A percentile compares a stretch with the other conserved stretches of the same genome.
These are phyloP conservation scores for Ecliptopera silaceata DNA, from an alignment of 2,888 invertebrate genomes.

Conservation along the genomic window DNA sequence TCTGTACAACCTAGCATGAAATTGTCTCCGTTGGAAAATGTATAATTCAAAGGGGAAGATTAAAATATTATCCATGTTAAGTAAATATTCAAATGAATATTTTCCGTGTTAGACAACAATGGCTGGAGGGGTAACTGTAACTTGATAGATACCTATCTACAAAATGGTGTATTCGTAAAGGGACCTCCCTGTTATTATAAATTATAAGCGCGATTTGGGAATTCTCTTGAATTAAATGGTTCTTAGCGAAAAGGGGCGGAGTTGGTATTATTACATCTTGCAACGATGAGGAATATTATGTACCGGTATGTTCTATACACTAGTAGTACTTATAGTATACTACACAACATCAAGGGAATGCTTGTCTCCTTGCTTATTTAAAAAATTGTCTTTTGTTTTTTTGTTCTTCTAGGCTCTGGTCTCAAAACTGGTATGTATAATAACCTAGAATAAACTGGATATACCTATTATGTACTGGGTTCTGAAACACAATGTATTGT, in stretches of 20 bases:
- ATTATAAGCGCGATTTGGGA: conserved; percentile 79
- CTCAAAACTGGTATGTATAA: too few relatives aligned
- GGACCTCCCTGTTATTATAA: conserved; percentile 79
- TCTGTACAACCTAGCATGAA: conserved; percentile 69
- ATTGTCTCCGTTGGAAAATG: conserved; percentile 83
- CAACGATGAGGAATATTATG: neutral
- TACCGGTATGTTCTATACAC: too few relatives aligned
- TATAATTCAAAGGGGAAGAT: conserved; percentile 84
- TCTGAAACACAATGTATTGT: too few relatives aligned
- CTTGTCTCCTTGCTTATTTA: too few relatives aligned
- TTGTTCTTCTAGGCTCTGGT: too few relatives aligned
- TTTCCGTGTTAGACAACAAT: conserved; percentile 84
- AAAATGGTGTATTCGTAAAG: conserved; percentile 79
- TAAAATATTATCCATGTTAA: conserved; percentile 85
- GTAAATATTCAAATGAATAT: conserved; percentile 85
- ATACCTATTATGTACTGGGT: too few relatives aligned
- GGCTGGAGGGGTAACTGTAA: conserved; percentile 74
- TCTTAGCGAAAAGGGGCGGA: conserved; percentile 57
- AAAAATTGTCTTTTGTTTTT: too few relatives aligned
- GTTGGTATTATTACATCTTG: conserved; percentile 41
- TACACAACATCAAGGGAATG: too few relatives aligned
- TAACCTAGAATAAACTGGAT: too few relatives aligned
- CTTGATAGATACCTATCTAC: conserved; percentile 82
- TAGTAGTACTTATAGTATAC: too few relatives aligned
- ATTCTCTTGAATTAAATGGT: conserved; percentile 72